phyloP scores from a whole-genome alignment of 1,140 invertebrate genomes.

The Drosophila takahashii region DNA sequence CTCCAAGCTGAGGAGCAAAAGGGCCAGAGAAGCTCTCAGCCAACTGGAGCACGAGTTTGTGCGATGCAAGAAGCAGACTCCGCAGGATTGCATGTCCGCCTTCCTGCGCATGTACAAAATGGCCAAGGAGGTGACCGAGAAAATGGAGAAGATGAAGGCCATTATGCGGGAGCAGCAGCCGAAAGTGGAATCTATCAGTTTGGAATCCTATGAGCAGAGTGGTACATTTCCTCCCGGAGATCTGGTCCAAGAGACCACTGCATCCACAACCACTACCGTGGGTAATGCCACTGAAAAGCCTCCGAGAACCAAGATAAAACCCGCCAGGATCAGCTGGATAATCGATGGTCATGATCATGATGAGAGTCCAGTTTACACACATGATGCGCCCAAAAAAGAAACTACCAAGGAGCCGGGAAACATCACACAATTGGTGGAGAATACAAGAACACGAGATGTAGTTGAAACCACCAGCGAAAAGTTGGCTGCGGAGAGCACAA shows the following conservation, averaged over 20 bases:
- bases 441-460: too few species aligned
- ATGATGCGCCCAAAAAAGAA: slow-evolving; percentile 41
- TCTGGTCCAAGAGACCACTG: slow-evolving; percentile 10
- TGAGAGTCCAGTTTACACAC: slow-evolving; percentile 48
- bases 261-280: not conserved
- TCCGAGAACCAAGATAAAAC: slow-evolving; percentile 60
- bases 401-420: slow-evolving; percentile 6
- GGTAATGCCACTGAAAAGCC: slow-evolving; percentile 42
- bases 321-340: slow-evolving; percentile 71
- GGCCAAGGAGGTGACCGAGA: slow-evolving; percentile 74
- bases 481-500: slow-evolving; percentile 19
- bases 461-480: slow-evolving; percentile 1
- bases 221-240: slow-evolving; percentile 9
- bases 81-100: slow-evolving; percentile 68
- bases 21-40: slow-evolving; percentile 51
- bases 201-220: slow-evolving; percentile 17
- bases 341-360: slow-evolving; percentile 71
- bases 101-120: slow-evolving; percentile 78
- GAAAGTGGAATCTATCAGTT: slow-evolving; percentile 37
- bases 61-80: slow-evolving; percentile 73
- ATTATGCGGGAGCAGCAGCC: slow-evolving; percentile 66
- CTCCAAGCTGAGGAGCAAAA: slow-evolving; percentile 61
- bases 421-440: slow-evolving; percentile 8
- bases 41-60: slow-evolving; percentile 67
- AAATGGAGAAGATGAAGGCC: slow-evolving; percentile 77